phyloP scores from a whole-genome alignment of 2,888 invertebrate genomes.

The Lymantria dispar region DNA sequence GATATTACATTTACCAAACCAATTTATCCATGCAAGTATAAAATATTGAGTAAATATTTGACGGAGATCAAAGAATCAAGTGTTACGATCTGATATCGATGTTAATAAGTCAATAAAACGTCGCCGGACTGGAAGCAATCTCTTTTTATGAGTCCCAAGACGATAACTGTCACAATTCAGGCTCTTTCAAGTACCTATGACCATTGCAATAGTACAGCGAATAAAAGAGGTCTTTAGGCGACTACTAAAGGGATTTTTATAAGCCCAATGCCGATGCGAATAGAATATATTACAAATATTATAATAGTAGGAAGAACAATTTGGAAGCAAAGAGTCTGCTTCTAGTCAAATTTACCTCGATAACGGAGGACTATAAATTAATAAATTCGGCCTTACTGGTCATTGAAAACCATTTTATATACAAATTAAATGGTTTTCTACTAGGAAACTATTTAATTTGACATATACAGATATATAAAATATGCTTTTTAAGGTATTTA shows the following conservation, averaged over 20 bases:
- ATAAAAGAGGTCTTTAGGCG: conserved; percentile 27
- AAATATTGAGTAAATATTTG: conserved; percentile 68
- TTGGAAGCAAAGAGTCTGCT: too few relatives aligned
- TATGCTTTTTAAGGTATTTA: too few relatives aligned
- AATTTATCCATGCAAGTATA: conserved; percentile 36
- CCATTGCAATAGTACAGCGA: conserved; percentile 45
- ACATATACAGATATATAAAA: too few relatives aligned
- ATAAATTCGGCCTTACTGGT: too few relatives aligned
- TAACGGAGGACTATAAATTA: too few relatives aligned
- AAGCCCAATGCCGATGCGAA: conserved; percentile 1
- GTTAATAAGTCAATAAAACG: conserved; percentile 82
- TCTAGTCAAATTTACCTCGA: too few relatives aligned
- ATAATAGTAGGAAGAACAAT: too few relatives aligned
- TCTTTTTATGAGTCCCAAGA: conserved; percentile 77
- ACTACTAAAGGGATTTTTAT: conserved; percentile 25
- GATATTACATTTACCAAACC: conserved; percentile 8
- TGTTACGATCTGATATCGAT: conserved; percentile 80
- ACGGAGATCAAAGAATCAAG: conserved; percentile 76
- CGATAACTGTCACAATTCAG: conserved; percentile 71
- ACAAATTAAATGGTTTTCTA: too few relatives aligned
- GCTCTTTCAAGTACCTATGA: conserved; percentile 60
- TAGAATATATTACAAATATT: not conserved
- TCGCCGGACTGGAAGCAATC: conserved; percentile 77
- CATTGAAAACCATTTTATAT: too few relatives aligned
- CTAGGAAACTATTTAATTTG: too few relatives aligned